Evolutionary conservation across 2,888 invertebrate genomes (phyloP).

Genomic region (Panzeria rudis): DNA sequence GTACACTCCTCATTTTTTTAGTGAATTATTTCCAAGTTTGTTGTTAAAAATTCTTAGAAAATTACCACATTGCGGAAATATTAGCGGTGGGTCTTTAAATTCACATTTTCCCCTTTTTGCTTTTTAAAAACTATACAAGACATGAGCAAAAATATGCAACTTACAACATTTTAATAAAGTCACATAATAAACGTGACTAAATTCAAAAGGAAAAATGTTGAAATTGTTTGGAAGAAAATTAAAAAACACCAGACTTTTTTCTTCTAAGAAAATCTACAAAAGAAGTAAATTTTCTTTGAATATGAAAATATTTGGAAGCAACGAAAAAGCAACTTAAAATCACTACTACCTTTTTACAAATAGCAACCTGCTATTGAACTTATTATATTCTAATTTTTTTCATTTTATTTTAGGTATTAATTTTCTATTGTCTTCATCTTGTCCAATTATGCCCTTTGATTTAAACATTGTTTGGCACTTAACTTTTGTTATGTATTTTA

Average conservation of each 20-base stretch:
- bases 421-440: background rate
- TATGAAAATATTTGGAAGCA: background rate
- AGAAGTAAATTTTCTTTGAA: background rate
- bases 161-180: constrained; percentile 61
- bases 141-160: constrained; percentile 4
- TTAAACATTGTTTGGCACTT: constrained; percentile 16
- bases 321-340: background rate
- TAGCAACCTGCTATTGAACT: background rate
- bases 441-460: constrained; percentile 10
- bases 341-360: too few species aligned
- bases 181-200: constrained; percentile 67
- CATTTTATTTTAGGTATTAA: constrained; percentile 3
- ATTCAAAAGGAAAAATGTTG: constrained; percentile 25
- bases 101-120: constrained; percentile 13
- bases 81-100: constrained; percentile 67
- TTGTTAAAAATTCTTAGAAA: constrained; percentile 60
- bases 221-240: constrained; percentile 7
- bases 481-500: background rate
- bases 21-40: constrained; percentile 32
- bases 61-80: constrained; percentile 62
- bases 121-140: constrained; percentile 16
- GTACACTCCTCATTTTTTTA: constrained; percentile 58
- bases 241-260: constrained; percentile 5
- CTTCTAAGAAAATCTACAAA: background rate
- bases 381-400: background rate